These are phyloP conservation scores for Hecatera dysodea DNA, from an alignment of 2,888 invertebrate species.

Conservation along the genomic window DNA sequence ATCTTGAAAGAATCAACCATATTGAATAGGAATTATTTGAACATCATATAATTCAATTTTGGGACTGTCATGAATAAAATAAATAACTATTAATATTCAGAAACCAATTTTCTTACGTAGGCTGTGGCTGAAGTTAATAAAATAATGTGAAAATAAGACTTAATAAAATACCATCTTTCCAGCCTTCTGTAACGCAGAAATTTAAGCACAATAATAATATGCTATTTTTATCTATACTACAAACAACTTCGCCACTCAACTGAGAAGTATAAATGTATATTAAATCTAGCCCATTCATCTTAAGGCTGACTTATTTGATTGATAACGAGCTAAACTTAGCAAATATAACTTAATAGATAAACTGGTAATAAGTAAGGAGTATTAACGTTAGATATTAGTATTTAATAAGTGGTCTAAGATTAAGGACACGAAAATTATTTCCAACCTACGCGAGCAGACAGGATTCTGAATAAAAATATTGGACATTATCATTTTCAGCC, in stretches of 20 bases:
- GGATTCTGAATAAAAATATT: background rate
- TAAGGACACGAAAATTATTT: background rate
- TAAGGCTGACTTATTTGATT: slow-evolving; percentile 30
- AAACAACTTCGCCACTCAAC: background rate
- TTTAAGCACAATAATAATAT: background rate
- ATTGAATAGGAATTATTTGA: too few species aligned
- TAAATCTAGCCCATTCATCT: slow-evolving; percentile 7
- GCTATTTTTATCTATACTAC: background rate
- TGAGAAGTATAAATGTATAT: background rate
- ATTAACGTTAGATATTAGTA: background rate
- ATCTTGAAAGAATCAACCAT: too few species aligned
- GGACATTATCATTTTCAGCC: too few species aligned
- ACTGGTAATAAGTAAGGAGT: background rate
- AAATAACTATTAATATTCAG: too few species aligned
- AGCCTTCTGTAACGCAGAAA: background rate
- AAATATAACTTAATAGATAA: slow-evolving; percentile 18
- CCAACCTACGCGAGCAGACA: too few species aligned
- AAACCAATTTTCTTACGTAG: too few species aligned
- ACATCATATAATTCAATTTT: too few species aligned
- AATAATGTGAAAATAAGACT: background rate
- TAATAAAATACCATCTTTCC: background rate
- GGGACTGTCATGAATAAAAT: too few species aligned
- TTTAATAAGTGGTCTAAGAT: background rate
- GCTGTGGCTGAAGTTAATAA: background rate
- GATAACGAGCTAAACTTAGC: slow-evolving; percentile 8